These are phyloP conservation scores for Bombus pascuorum DNA, from an alignment of 1,140 invertebrate species.

Conservation along the genomic window DNA sequence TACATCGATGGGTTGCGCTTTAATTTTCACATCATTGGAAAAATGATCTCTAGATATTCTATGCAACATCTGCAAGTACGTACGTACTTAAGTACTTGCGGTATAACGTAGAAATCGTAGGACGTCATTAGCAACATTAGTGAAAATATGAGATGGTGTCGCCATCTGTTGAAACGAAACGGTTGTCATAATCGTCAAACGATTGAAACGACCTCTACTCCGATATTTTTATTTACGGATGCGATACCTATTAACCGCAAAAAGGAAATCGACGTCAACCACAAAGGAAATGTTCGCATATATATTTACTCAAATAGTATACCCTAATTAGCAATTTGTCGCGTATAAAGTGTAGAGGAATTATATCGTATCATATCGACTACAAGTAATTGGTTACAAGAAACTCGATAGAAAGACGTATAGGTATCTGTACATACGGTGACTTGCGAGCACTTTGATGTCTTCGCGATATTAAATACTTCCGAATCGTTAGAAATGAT, in stretches of 20 bases:
- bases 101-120: background rate
- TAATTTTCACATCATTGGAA: background rate
- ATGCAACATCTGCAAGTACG: too few species aligned
- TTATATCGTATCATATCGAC: background rate
- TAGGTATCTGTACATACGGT: too few species aligned
- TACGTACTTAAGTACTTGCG: too few species aligned
- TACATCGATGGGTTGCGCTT: too few species aligned
- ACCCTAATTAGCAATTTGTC: background rate
- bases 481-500: background rate
- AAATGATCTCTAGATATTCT: background rate
- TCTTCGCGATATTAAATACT: background rate
- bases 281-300: too few species aligned
- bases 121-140: background rate
- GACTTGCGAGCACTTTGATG: background rate
- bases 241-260: background rate
- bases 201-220: background rate
- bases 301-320: too few species aligned
- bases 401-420: background rate
- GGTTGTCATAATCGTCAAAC: too few species aligned
- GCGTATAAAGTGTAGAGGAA: background rate
- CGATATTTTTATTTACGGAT: background rate
- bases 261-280: background rate
- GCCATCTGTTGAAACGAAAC: conserved; percentile 18
- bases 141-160: background rate
- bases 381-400: background rate